Percentiles rank a stretch among this genome's conserved stretches.
These are phyloP conservation scores for Macropodus opercularis DNA, from an alignment of 2,797 vertebrate species.

Conservation along the genomic window DNA sequence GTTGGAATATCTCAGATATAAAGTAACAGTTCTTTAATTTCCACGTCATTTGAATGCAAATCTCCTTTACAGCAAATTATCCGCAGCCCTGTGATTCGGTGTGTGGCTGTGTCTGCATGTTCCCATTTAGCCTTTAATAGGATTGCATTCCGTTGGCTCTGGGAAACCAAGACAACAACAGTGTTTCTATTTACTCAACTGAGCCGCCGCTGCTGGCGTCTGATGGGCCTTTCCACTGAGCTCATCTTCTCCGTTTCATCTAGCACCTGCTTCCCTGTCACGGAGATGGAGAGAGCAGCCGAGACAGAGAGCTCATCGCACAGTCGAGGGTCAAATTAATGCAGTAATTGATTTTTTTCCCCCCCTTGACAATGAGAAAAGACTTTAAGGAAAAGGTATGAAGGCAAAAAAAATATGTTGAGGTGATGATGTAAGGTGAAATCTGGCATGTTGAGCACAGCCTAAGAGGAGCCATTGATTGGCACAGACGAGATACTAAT, in stretches of 20 bases:
- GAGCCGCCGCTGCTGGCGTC: slow-evolving; percentile 51
- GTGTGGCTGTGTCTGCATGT: slow-evolving; percentile 8
- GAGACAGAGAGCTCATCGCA: slow-evolving; percentile 13
- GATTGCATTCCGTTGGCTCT: slow-evolving; percentile 33
- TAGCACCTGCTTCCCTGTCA: slow-evolving; percentile 69
- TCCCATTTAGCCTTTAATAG: slow-evolving; percentile 37
- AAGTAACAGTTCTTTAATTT: not conserved
- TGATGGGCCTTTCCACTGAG: slow-evolving; percentile 65
- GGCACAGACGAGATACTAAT: slow-evolving; percentile 80
- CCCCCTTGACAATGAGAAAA: slow-evolving; percentile 11
- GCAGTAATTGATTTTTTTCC: not conserved
- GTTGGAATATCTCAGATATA: not conserved
- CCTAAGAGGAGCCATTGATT: slow-evolving; percentile 78
- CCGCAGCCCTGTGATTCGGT: not conserved
- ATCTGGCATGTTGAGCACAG: slow-evolving; percentile 69
- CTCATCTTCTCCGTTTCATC: slow-evolving; percentile 65
- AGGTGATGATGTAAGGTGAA: slow-evolving; percentile 43
- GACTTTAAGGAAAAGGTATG: not conserved
- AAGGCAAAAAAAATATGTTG: not conserved
- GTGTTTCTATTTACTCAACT: slow-evolving; percentile 64
- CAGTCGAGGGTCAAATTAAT: slow-evolving; percentile 28
- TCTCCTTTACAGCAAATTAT: not conserved
- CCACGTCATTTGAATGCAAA: not conserved
- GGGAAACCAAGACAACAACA: slow-evolving; percentile 40
- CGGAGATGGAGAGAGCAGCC: slow-evolving; percentile 28